These are phyloP conservation scores for Pseudomyrmex dendroicus DNA, from an alignment of 1,140 invertebrate species.

Conservation along the genomic window DNA sequence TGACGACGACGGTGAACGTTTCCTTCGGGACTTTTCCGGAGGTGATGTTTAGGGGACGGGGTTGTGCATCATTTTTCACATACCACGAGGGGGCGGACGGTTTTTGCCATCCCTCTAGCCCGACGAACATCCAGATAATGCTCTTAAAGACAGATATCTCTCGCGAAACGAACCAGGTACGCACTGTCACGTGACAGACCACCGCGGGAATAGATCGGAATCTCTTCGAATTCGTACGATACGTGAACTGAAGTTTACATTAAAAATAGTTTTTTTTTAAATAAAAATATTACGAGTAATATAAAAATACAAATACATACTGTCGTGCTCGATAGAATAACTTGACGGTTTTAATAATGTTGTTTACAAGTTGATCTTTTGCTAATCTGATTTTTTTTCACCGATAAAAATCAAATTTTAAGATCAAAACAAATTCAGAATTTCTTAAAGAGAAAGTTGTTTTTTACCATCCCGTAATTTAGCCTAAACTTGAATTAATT, in stretches of 20 bases:
- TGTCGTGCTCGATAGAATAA: too few species aligned
- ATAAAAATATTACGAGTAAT: too few species aligned
- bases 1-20: conserved; percentile 71
- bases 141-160: conserved; percentile 84
- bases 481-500: too few species aligned
- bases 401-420: neutral
- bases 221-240: conserved; percentile 20
- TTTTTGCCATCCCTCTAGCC: conserved; percentile 80
- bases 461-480: too few species aligned
- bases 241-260: neutral
- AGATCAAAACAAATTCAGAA: neutral
- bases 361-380: too few species aligned
- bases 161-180: conserved; percentile 79
- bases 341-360: too few species aligned
- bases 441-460: neutral
- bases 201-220: conserved; percentile 18
- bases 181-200: conserved; percentile 13
- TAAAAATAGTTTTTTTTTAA: too few species aligned
- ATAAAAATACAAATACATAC: too few species aligned
- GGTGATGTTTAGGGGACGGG: conserved; percentile 76
- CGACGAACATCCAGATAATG: conserved; percentile 82
- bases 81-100: conserved; percentile 83
- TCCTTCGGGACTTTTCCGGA: conserved; percentile 80
- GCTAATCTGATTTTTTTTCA: too few species aligned
- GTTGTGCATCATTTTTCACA: conserved; percentile 85